Conservation (phyloP, 2,888 invertebrate species). For the Hirtodrosophila duncani region DNA sequence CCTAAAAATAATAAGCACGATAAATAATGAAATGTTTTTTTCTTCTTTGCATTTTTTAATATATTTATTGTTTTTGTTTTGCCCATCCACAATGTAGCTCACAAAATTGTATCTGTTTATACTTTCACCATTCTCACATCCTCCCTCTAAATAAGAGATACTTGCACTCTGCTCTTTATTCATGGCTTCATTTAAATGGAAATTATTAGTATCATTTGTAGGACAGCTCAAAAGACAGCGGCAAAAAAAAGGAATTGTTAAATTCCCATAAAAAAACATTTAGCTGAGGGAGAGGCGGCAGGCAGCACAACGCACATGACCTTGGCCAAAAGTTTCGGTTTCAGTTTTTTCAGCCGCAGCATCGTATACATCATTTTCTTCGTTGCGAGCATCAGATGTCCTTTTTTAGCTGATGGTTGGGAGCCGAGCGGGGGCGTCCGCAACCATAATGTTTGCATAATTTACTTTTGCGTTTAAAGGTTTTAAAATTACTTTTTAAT, state of each 20-base stretch:
- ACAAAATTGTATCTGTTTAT: too few species aligned
- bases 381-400: slow-evolving; percentile 23
- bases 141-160: slow-evolving; percentile 20
- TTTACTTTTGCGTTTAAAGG: slow-evolving; percentile 69
- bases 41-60: too few species aligned
- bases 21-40: too few species aligned
- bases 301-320: slow-evolving; percentile 42
- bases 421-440: slow-evolving; percentile 33
- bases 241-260: slow-evolving; percentile 30
- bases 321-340: slow-evolving; percentile 46
- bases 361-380: too few species aligned
- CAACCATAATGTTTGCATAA: slow-evolving; percentile 69
- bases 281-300: slow-evolving; percentile 6
- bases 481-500: slow-evolving; percentile 71
- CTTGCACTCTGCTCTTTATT: slow-evolving; percentile 58
- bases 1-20: too few species aligned
- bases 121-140: too few species aligned
- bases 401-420: slow-evolving; percentile 20
- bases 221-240: slow-evolving; percentile 15
- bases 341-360: slow-evolving; percentile 4
- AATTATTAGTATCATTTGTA: slow-evolving; percentile 71
- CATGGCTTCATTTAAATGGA: slow-evolving; percentile 65
- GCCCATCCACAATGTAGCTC: too few species aligned
- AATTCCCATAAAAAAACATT: slow-evolving; percentile 61
- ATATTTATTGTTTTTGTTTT: too few species aligned